Percentiles rank a stretch among this genome's conserved stretches.
These are phyloP conservation scores for Microctenopoma steveboyesi DNA, from an alignment of 2,797 vertebrate genomes.

Conservation along the genomic window DNA sequence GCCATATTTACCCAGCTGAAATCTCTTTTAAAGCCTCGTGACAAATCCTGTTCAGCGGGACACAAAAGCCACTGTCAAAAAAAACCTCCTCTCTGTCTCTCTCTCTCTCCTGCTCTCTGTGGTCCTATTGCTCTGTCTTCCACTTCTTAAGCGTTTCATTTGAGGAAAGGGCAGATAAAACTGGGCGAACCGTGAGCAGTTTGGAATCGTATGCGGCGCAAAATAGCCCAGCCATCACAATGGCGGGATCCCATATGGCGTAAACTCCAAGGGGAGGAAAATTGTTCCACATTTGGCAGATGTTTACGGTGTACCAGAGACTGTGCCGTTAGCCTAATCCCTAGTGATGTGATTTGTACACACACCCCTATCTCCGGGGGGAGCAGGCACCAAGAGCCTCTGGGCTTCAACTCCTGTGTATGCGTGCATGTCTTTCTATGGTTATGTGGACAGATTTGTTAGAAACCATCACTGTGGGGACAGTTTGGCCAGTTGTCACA, in stretches of 20 bases:
- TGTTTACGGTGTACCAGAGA: constrained; percentile 85
- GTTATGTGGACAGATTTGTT: constrained; percentile 8
- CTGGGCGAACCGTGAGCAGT: constrained; percentile 65
- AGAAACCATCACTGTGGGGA: neutral
- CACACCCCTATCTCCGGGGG: constrained; percentile 85
- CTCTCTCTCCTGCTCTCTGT: constrained; percentile 41
- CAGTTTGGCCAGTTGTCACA: neutral
- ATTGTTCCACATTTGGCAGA: constrained; percentile 86
- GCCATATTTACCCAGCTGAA: constrained; percentile 82
- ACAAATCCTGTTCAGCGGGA: constrained; percentile 84
- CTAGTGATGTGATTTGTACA: constrained; percentile 89
- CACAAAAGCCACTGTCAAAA: constrained; percentile 83
- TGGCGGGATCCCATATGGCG: constrained; percentile 80
- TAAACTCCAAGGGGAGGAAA: constrained; percentile 74
- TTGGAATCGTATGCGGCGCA: constrained; percentile 65
- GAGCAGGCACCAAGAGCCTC: constrained; percentile 76
- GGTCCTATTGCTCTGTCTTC: constrained; percentile 67
- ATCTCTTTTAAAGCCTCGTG: constrained; percentile 84
- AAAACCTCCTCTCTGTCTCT: constrained; percentile 71
- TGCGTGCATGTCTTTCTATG: constrained; percentile 40
- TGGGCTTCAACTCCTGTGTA: constrained; percentile 58
- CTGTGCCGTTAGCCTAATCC: constrained; percentile 87
- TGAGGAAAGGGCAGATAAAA: constrained; percentile 79
- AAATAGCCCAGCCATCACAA: constrained; percentile 80
- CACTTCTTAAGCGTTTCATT: constrained; percentile 82